phyloP scores from a whole-genome alignment of 1,140 invertebrate genomes.

The Pararge aegeria region DNA sequence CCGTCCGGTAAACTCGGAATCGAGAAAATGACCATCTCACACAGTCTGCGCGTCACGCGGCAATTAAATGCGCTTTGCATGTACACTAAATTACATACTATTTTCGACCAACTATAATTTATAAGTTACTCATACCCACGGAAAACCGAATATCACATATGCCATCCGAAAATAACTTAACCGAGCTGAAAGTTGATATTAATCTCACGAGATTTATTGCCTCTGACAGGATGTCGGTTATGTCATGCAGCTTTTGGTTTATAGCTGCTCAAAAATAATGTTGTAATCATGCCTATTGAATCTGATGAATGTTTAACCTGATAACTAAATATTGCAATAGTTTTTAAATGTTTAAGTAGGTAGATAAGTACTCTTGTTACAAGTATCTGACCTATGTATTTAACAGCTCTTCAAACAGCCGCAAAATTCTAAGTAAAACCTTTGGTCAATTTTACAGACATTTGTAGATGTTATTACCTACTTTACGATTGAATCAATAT shows the following conservation, averaged over 20 bases:
- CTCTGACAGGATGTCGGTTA: slow-evolving; percentile 1
- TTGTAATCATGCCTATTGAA: background rate
- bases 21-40: slow-evolving; percentile 1
- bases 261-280: background rate
- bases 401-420: too few species aligned
- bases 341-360: too few species aligned
- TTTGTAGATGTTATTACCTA: too few species aligned
- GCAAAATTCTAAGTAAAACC: too few species aligned
- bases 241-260: background rate
- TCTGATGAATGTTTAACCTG: background rate
- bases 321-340: too few species aligned
- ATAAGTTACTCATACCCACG: background rate
- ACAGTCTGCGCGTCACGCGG: slow-evolving; percentile 7
- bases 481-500: too few species aligned
- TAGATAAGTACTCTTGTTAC: too few species aligned
- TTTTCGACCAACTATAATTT: too few species aligned
- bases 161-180: slow-evolving; percentile 16
- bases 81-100: slow-evolving; percentile 20
- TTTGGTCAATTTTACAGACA: too few species aligned
- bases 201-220: slow-evolving; percentile 17
- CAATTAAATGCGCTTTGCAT: slow-evolving; percentile 15
- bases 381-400: too few species aligned
- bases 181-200: slow-evolving; percentile 15
- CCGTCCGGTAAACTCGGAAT: slow-evolving; percentile 22
- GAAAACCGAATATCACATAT: slow-evolving; percentile 4